phyloP scores from a whole-genome alignment of 2,888 invertebrate genomes.

The Galerucella calmariensis region DNA sequence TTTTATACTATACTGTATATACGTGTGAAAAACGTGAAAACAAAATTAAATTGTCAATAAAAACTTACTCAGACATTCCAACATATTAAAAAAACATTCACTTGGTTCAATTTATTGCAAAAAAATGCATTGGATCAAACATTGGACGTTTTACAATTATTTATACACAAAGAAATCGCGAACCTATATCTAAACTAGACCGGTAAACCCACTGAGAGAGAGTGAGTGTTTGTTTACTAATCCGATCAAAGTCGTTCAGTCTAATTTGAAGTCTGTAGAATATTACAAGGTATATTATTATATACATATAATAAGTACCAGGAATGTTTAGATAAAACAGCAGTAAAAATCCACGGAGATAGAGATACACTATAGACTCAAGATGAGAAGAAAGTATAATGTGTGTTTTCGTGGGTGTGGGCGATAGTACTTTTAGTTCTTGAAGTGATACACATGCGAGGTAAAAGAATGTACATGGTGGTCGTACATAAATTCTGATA shows the following conservation, averaged over 20 bases:
- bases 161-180: neutral
- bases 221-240: neutral
- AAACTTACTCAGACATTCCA: neutral
- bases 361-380: neutral
- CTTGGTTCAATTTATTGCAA: neutral
- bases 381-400: neutral
- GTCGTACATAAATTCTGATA: neutral
- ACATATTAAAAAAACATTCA: neutral
- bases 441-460: slow-evolving; percentile 6
- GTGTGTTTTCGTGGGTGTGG: slow-evolving; percentile 5
- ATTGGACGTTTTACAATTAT: neutral
- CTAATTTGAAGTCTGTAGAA: neutral
- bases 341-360: neutral
- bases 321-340: neutral
- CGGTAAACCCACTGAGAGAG: neutral
- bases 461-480: neutral
- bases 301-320: neutral
- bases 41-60: neutral
- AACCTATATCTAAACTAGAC: neutral
- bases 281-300: neutral
- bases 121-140: neutral
- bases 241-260: neutral
- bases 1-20: no score
- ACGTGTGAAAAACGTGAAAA: neutral
- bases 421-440: slow-evolving; percentile 10